Evolutionary conservation across 2,888 invertebrate genomes (phyloP), one percentile per base, ranked within the genome.

Genomic region (Latheticus oryzae): DNA sequence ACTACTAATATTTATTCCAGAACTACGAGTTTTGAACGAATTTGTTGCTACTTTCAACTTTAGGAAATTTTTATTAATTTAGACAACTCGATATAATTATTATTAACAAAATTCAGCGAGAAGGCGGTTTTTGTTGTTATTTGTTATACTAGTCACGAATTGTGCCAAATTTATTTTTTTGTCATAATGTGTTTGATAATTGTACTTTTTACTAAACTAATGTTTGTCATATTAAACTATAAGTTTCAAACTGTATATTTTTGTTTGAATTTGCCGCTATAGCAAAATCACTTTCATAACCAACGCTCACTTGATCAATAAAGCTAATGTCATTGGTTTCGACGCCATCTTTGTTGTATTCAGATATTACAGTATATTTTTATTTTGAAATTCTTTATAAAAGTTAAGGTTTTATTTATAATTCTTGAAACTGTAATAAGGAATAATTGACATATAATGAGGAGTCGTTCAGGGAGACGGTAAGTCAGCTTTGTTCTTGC

Each of bases 1-100:
- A 84, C 75, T 84, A 84, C 73, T 83, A 37, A 37, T 15, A n/a
- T 32, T n/a, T n/a, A n/a, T n/a, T n/a, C n/a, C n/a, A n/a, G n/a
- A n/a, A n/a, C n/a, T n/a, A n/a, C n/a, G n/a, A n/a, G n/a, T n/a
- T n/a, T n/a, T n/a, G n/a, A n/a, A n/a, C n/a, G n/a, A n/a, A n/a
- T n/a, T n/a, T n/a, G n/a, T n/a, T n/a, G n/a, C n/a, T n/a, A n/a
- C n/a, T n/a, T n/a, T n/a, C n/a, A n/a, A n/a, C n/a, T n/a, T n/a
- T n/a, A n/a, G n/a, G n/a, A n/a, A n/a, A n/a, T n/a, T n/a, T n/a
- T n/a, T n/a, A n/a, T n/a, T n/a, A n/a, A n/a, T n/a, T n/a, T n/a
- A n/a, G n/a, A n/a, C n/a, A n/a, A n/a, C n/a, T n/a, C n/a, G n/a
- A n/a, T n/a, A n/a, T n/a, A n/a, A n/a, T n/a, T n/a, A n/a, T n/a